Conservation (phyloP, 2,113 vertebrate species). For the Brienomyrus longianalis region DNA sequence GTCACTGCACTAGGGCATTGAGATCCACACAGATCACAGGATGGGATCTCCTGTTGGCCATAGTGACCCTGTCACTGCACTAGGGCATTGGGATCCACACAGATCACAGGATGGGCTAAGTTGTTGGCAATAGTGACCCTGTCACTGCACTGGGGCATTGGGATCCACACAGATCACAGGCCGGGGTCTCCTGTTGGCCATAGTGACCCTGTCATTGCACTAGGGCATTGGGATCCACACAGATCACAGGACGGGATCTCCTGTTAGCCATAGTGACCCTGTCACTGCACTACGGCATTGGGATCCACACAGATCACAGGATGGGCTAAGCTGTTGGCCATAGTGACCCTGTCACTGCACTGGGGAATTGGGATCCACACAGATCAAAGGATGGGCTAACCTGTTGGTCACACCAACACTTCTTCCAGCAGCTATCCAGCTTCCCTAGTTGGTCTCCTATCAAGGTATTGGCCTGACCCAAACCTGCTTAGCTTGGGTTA, state of each 20-base stretch:
- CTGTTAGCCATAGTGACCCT: too few relatives aligned
- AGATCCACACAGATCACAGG: neutral
- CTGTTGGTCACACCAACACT: neutral
- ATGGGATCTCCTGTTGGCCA: too few relatives aligned
- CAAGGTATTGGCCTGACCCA: neutral
- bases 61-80: too few relatives aligned
- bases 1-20: neutral
- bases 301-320: too few relatives aligned
- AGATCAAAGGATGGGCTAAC: neutral
- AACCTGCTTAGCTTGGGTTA: neutral
- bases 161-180: neutral
- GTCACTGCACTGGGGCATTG: neutral
- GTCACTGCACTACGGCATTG: neutral
- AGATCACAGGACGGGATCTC: too few relatives aligned
- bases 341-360: neutral
- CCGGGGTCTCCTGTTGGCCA: too few relatives aligned
- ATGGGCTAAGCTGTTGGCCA: neutral
- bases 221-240: too few relatives aligned
- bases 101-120: too few relatives aligned
- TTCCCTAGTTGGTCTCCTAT: neutral
- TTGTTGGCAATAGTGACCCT: too few relatives aligned
- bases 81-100: too few relatives aligned
- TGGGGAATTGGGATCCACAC: neutral
- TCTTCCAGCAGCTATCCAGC: neutral
- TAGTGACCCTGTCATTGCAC: too few relatives aligned